A percentile compares a stretch with the other conserved stretches of the same genome.
These are phyloP conservation scores for Resseliella maxima DNA, from an alignment of 2,888 invertebrate species.

Conservation along the genomic window DNA sequence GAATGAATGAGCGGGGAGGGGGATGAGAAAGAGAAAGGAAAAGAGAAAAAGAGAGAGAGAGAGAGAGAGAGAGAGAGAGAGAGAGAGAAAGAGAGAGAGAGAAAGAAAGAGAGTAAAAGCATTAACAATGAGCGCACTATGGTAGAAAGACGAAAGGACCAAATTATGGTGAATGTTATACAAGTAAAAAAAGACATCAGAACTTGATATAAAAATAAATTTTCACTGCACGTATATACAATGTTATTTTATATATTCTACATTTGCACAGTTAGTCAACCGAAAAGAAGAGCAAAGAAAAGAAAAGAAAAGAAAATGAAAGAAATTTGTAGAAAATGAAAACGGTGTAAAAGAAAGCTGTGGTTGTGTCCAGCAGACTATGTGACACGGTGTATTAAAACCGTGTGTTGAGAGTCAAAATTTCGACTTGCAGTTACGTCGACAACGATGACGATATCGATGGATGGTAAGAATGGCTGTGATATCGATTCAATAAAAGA, in stretches of 20 bases:
- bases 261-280: background rate
- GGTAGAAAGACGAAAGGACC: background rate
- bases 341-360: background rate
- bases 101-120: background rate
- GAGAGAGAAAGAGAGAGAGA: background rate
- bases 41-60: background rate
- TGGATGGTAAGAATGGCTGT: too few species aligned
- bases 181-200: background rate
- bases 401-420: background rate
- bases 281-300: background rate
- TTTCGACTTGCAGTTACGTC: background rate
- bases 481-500: conserved; percentile 37
- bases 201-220: conserved; percentile 28
- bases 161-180: background rate
- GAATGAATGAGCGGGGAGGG: background rate
- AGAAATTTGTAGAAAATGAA: background rate
- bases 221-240: background rate
- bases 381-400: background rate
- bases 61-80: too few species aligned
- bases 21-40: background rate
- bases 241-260: too few species aligned
- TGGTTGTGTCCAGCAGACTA: background rate
- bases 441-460: background rate
- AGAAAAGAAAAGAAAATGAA: background rate
- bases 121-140: background rate